A percentile compares a stretch with the other conserved stretches of the same genome.
These are phyloP conservation scores for Antheraea pernyi DNA, from an alignment of 1,140 invertebrate species.

Conservation along the genomic window DNA sequence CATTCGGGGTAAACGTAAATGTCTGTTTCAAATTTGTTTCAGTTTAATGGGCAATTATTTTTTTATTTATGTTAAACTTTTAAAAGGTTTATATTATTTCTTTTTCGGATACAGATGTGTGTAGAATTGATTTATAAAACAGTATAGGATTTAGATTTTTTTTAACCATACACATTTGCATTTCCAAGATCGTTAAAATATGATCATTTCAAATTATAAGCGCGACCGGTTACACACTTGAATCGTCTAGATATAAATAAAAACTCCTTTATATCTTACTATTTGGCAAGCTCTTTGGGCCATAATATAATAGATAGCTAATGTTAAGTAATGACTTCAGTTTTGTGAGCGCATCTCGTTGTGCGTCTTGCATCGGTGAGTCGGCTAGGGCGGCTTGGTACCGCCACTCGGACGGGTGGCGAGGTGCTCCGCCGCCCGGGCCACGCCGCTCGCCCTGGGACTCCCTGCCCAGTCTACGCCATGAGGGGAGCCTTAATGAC, in stretches of 20 bases:
- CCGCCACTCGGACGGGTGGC: conserved; percentile 92
- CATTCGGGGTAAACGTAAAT: conserved; percentile 15
- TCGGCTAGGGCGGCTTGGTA: conserved; percentile 92
- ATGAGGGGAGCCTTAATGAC: conserved; percentile 90
- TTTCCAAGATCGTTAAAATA: too few relatives aligned
- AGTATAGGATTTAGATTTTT: too few relatives aligned
- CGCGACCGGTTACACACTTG: too few relatives aligned
- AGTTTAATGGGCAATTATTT: conserved; percentile 17
- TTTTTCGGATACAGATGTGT: too few relatives aligned
- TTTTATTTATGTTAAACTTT: not conserved
- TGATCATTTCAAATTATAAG: too few relatives aligned
- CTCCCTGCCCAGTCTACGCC: conserved; percentile 88
- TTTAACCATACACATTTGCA: too few relatives aligned
- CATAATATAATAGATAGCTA: not conserved
- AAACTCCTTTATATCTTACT: too few relatives aligned
- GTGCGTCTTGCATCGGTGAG: conserved; percentile 91
- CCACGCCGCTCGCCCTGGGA: conserved; percentile 91
- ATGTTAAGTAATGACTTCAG: conserved; percentile 40
- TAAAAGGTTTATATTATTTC: too few relatives aligned
- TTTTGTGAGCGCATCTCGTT: conserved; percentile 82
- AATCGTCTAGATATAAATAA: too few relatives aligned
- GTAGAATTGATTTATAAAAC: too few relatives aligned
- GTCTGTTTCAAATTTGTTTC: conserved; percentile 37
- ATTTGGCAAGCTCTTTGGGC: too few relatives aligned
- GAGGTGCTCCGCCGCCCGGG: conserved; percentile 83